These are phyloP conservation scores for Sitodiplosis mosellana DNA, from an alignment of 1,140 invertebrate species.

Conservation along the genomic window DNA sequence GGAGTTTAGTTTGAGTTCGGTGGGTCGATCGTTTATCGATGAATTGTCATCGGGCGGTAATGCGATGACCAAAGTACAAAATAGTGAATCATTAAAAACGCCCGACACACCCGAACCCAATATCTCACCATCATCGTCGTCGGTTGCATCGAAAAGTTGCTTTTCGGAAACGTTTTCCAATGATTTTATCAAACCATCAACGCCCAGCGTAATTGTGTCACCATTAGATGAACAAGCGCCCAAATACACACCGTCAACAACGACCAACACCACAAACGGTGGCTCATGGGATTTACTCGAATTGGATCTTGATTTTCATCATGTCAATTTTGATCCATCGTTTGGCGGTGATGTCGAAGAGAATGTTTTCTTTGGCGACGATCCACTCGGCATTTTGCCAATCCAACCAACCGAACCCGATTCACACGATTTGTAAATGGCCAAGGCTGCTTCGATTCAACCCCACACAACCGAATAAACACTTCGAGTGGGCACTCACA, in stretches of 20 bases:
- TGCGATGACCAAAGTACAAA: neutral
- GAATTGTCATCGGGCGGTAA: constrained; percentile 10
- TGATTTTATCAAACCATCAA: constrained; percentile 15
- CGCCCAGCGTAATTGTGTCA: neutral
- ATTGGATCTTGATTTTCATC: constrained; percentile 21
- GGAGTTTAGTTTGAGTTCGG: constrained; percentile 22
- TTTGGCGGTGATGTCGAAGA: constrained; percentile 34
- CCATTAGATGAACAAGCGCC: neutral
- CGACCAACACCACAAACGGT: constrained; percentile 9
- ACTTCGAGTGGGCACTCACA: neutral
- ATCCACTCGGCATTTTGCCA: constrained; percentile 23
- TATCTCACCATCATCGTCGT: constrained; percentile 30
- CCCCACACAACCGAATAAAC: neutral
- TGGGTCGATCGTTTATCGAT: constrained; percentile 23
- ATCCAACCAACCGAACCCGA: constrained; percentile 23
- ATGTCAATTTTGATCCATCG: constrained; percentile 23
- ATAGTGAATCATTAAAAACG: constrained; percentile 23
- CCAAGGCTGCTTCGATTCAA: too few species aligned
- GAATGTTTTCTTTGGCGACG: constrained; percentile 32
- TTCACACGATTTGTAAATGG: constrained; percentile 21
- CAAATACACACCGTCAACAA: neutral
- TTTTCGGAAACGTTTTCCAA: constrained; percentile 24
- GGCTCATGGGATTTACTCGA: constrained; percentile 24
- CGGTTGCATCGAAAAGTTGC: constrained; percentile 6
- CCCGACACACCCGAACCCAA: constrained; percentile 39